phyloP scores from a whole-genome alignment of 1,140 invertebrate genomes.

The Drosophila malerkotliana region DNA sequence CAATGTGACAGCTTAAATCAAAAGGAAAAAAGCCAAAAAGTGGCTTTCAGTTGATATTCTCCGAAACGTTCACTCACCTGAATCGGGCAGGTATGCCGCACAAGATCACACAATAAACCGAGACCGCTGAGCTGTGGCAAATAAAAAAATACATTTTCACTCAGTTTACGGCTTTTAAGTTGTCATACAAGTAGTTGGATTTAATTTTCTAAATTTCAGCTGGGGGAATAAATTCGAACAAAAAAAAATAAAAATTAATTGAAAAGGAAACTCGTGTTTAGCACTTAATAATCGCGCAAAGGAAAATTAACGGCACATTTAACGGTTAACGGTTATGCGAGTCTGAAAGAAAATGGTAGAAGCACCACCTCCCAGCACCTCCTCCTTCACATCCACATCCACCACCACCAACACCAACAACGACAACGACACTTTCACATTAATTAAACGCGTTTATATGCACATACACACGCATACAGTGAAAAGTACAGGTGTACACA shows the following conservation, averaged over 20 bases:
- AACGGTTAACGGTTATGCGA: conserved; percentile 42
- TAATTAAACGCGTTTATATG: conserved; percentile 79
- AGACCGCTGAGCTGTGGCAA: conserved; percentile 40
- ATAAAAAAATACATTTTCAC: conserved; percentile 48
- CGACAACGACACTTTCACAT: conserved; percentile 67
- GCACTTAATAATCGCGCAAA: conserved; percentile 66
- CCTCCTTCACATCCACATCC: conserved; percentile 14
- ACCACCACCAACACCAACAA: conserved; percentile 22
- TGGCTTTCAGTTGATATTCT: conserved; percentile 13
- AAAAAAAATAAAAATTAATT: neutral
- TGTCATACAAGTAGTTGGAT: conserved; percentile 6
- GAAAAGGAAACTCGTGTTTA: conserved; percentile 32
- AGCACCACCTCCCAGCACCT: conserved; percentile 12
- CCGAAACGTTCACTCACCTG: conserved; percentile 36
- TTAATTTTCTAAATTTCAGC: neutral
- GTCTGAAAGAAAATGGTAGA: conserved; percentile 20
- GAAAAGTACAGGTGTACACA: conserved; percentile 26
- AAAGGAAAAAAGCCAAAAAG: conserved; percentile 16
- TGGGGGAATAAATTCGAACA: neutral
- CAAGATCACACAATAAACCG: conserved; percentile 34
- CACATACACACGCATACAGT: conserved; percentile 29
- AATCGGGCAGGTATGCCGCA: conserved; percentile 40
- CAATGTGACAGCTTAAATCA: conserved; percentile 42
- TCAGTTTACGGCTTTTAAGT: conserved; percentile 12
- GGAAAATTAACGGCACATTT: conserved; percentile 69